Base-by-base conservation (phyloP, 2,888 invertebrate genomes). In the Cantharis flavilabris region DNA sequence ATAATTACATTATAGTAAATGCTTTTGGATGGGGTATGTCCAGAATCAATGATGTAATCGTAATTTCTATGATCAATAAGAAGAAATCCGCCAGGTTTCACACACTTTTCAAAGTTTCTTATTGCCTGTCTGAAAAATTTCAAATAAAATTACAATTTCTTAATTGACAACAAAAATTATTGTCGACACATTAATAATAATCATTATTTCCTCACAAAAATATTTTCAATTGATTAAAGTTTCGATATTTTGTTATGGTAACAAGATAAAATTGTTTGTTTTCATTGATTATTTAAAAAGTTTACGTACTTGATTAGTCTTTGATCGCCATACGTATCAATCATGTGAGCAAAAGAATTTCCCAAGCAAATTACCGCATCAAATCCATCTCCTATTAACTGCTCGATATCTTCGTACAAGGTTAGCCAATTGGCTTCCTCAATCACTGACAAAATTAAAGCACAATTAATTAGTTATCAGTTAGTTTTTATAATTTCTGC, bases 401-500 rank as follows among this genome's bases (percentile, higher is more conserved):
- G 89, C 71, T 91, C 89, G 30, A 97, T 91, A 85, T 97, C 96
- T 49, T 94, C 92, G 4, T 93, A 92, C 3, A 97, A 86, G 0
- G 94, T 94, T 83, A 97, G 88, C 97, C 97, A 97, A 86, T 96
- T 97, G 0, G 96, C 97, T 89, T 97, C 97, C 87, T 97, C 96
- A 84, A 97, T 97, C 18, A 94, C 97, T 97, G 49, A 64, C 62
- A 18, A 18, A 18, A 67, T 49, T 33, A 72, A 28, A 30, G 18
- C 14, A 33, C 49, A 72, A 30, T 30, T 49, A n/a, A n/a, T 49
- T 49, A 49, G n/a, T 49, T 49, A 49, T 49, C n/a, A n/a, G 49
- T 49, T 49, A 0, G 13, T n/a, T n/a, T 28, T 49, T 9, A n/a
- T 49, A n/a, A n/a, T n/a, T 49, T 49, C n/a, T 49, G n/a, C 1